Conservation (phyloP, 2,888 invertebrate species). For the Eledona agricola region DNA sequence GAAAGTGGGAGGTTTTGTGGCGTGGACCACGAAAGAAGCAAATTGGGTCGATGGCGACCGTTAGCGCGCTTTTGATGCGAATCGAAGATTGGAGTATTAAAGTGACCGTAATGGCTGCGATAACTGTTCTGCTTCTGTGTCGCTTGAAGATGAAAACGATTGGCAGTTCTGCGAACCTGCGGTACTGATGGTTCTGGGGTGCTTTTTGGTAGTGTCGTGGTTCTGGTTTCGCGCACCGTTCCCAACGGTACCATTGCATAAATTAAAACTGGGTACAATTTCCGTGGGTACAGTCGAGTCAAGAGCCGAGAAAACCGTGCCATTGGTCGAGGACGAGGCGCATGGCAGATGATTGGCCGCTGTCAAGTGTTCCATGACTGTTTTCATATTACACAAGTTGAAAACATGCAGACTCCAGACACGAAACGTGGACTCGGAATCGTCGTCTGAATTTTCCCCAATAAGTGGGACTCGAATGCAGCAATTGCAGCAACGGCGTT, state of each 20-base stretch:
- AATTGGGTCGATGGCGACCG: no score
- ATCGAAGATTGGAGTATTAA: no score
- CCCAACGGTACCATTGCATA: slow-evolving; percentile 27
- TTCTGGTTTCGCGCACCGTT: no score
- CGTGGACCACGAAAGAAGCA: no score
- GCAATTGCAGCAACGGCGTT: slow-evolving; percentile 4
- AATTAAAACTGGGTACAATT: slow-evolving; percentile 7
- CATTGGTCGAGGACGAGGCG: slow-evolving; percentile 20
- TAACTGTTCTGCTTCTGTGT: no score
- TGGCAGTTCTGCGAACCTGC: no score
- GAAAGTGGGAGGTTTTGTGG: no score
- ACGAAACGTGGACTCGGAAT: slow-evolving; percentile 11
- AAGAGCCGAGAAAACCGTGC: slow-evolving; percentile 13
- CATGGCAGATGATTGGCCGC: slow-evolving; percentile 24
- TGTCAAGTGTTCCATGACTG: slow-evolving; percentile 27
- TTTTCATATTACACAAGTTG: slow-evolving; percentile 29
- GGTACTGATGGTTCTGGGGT: no score
- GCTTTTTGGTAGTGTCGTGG: no score
- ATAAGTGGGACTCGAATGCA: slow-evolving; percentile 17
- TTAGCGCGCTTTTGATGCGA: no score
- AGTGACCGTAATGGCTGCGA: no score
- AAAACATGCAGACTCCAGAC: slow-evolving; percentile 16
- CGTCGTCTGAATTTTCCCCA: slow-evolving; percentile 11
- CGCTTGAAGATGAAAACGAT: no score
- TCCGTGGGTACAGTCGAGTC: slow-evolving; percentile 6